A percentile compares a stretch with the other conserved stretches of the same genome.
phyloP scores from a whole-genome alignment of 1,140 invertebrate genomes.

The Philotrypesis tridentata region DNA sequence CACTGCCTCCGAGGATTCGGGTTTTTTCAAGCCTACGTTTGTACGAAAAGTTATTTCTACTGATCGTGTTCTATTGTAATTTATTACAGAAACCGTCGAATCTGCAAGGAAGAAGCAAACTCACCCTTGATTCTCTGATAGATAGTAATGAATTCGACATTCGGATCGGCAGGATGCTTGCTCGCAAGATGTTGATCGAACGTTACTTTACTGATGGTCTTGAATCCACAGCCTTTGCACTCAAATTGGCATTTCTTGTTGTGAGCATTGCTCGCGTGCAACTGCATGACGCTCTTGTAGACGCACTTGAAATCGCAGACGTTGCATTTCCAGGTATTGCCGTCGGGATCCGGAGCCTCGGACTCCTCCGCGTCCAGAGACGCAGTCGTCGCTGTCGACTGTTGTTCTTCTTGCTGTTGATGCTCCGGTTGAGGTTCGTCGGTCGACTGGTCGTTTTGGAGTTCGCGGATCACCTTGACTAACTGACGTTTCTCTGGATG shows the following conservation, averaged over 20 bases:
- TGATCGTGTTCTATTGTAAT: background rate
- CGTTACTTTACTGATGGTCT: constrained; percentile 74
- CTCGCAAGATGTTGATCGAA: constrained; percentile 76
- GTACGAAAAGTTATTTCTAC: background rate
- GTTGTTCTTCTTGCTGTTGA: background rate
- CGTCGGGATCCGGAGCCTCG: constrained; percentile 61
- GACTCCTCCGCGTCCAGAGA: constrained; percentile 52
- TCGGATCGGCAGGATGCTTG: constrained; percentile 71
- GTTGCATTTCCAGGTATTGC: constrained; percentile 82
- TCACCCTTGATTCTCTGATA: constrained; percentile 68
- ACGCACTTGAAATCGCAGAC: constrained; percentile 78
- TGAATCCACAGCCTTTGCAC: constrained; percentile 78
- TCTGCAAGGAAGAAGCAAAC: background rate
- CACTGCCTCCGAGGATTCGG: constrained; percentile 52
- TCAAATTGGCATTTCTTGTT: constrained; percentile 80
- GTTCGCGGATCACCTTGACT: constrained; percentile 76
- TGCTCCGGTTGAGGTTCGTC: constrained; percentile 57
- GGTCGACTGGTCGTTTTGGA: constrained; percentile 62
- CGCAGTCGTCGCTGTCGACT: constrained; percentile 24
- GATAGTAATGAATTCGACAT: constrained; percentile 57
- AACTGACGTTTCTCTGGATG: constrained; percentile 76
- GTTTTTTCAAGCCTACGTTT: constrained; percentile 43
- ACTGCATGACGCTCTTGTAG: constrained; percentile 76
- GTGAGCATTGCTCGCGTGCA: constrained; percentile 76
- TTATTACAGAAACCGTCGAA: no score